Conservation (phyloP, 2,113 vertebrate species). For the Chionis minor region DNA sequence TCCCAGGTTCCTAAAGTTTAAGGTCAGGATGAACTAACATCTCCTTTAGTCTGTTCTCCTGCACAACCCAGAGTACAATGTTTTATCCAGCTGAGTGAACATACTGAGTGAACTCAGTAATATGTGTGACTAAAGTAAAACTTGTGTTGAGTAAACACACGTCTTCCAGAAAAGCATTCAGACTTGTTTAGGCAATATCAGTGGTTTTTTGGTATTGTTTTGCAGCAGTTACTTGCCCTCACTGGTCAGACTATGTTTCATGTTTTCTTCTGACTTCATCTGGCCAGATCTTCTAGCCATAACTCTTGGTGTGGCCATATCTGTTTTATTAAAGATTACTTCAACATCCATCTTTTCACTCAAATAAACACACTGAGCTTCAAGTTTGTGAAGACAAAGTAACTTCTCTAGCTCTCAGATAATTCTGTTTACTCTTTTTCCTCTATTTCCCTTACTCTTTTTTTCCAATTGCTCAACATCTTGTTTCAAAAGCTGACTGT, state of each 20-base stretch:
- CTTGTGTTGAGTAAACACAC: neutral
- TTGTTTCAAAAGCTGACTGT: neutral
- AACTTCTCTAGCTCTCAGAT: neutral
- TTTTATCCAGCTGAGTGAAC: neutral
- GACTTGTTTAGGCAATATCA: neutral
- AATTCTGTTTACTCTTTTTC: neutral
- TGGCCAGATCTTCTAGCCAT: neutral
- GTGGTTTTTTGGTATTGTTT: neutral
- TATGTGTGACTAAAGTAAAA: neutral
- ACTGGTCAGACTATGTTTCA: neutral
- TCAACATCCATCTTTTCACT: neutral
- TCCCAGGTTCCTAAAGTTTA: neutral
- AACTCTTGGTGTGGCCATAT: neutral
- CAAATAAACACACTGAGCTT: neutral
- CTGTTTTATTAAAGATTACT: neutral
- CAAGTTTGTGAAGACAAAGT: neutral
- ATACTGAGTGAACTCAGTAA: neutral
- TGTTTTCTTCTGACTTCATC: neutral
- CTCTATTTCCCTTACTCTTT: neutral
- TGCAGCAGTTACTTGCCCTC: neutral
- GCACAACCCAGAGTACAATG: neutral
- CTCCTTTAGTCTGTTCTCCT: neutral
- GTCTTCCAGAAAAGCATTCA: neutral
- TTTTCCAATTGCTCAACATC: neutral
- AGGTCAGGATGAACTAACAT: neutral